Evolutionary conservation across 2,113 vertebrate genomes (phyloP), one percentile per base, ranked within the genome.

Genomic region (Oryzias javanicus): DNA sequence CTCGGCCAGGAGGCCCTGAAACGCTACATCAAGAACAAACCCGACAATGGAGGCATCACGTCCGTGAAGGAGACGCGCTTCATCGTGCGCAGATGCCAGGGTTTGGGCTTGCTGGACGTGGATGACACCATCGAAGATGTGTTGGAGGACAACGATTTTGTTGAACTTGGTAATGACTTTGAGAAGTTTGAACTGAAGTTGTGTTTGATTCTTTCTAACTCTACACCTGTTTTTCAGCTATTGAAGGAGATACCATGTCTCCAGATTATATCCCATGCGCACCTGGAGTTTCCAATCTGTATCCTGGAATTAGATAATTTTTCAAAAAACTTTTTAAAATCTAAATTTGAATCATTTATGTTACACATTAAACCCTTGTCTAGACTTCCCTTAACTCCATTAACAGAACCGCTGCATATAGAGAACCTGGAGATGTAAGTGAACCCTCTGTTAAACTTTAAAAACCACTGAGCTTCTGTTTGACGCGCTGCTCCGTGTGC

Each of bases 131-230:
- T 98, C 16, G 93, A 93, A 14, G 92, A 94, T 76, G 94, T 94
- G 5, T 87, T 99, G 58, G 95, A 98, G 57, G 95, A 99, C 84
- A 98, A 99, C 27, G 97, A 99, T 66, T 99, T 98, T 72, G 93
- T 99, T 14, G 97, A 98, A 90, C 90, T 99, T 49, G 96, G 97
- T 98, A 93, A 95, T 88, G 65, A 59, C 19, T 4, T 35, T 35
- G 35, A 35, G 1, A 35, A 35, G 10, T 35, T 35, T 35, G 2
- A 35, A 12, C 35, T 35, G 35, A 35, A 35, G 8, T n/a, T 46
- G 44, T 46, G 44, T n/a, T n/a, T 16, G n/a, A n/a, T 7, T 46
- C 2, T 18, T 13, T 3, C 12, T 10, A 35, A 10, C 10, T 50
- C 24, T 47, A 6, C 17, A 14, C 18, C 20, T 74, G n/a, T 8